Evolutionary conservation across 2,113 vertebrate species (phyloP).

Genomic region (Aphyosemion australe): DNA sequence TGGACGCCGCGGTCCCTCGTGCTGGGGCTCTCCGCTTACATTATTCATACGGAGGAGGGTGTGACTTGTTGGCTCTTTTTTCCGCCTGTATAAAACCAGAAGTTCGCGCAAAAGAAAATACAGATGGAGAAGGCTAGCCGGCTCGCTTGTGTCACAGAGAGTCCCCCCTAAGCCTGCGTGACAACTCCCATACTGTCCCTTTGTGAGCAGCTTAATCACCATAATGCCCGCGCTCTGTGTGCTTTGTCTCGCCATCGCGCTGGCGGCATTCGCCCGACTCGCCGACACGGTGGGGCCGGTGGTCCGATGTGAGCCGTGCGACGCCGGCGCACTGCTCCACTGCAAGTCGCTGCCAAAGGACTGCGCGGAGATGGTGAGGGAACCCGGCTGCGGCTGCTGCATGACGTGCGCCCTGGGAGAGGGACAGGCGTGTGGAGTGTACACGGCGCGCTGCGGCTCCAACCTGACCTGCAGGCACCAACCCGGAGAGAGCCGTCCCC

Average conservation of each 20-base stretch:
- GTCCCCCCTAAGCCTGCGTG: slow-evolving; percentile 64
- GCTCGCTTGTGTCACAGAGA: slow-evolving; percentile 68
- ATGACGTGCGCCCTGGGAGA: slow-evolving; percentile 86
- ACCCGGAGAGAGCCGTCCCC: slow-evolving; percentile 83
- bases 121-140: slow-evolving; percentile 80
- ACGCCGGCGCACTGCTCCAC: slow-evolving; percentile 83
- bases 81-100: slow-evolving; percentile 86
- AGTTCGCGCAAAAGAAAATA: slow-evolving; percentile 65
- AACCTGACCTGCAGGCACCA: slow-evolving; percentile 86
- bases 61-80: slow-evolving; percentile 83
- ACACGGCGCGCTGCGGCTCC: slow-evolving; percentile 90
- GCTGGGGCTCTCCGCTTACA: slow-evolving; percentile 73
- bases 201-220: slow-evolving; percentile 68
- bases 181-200: slow-evolving; percentile 65
- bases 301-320: slow-evolving; percentile 92
- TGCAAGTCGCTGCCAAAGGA: slow-evolving; percentile 85
- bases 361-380: slow-evolving; percentile 86
- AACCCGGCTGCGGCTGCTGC: slow-evolving; percentile 95
- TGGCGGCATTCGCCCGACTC: slow-evolving; percentile 71
- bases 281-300: slow-evolving; percentile 82
- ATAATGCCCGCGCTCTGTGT: slow-evolving; percentile 81
- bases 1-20: slow-evolving; percentile 60
- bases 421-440: slow-evolving; percentile 89
- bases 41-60: slow-evolving; percentile 85
- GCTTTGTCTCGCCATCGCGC: slow-evolving; percentile 80